These are phyloP conservation scores for Lycocerus yunnanus DNA, from an alignment of 2,888 invertebrate species.

Conservation along the genomic window DNA sequence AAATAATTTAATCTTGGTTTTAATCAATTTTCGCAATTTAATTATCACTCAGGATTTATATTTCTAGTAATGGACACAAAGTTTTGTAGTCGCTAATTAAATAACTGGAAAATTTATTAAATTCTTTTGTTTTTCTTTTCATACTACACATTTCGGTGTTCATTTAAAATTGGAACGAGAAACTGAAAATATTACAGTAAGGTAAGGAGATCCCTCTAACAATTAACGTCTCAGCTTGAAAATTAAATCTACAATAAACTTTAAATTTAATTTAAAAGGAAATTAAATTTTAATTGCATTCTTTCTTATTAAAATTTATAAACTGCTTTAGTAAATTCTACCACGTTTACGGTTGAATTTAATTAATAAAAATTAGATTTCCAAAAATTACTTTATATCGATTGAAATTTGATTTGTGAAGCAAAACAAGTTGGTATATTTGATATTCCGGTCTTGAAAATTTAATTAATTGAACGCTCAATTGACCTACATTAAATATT, in stretches of 20 bases:
- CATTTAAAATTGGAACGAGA: background rate
- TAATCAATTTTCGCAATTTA: background rate
- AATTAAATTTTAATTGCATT: slow-evolving; percentile 1
- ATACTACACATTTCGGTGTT: background rate
- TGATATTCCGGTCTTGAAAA: background rate
- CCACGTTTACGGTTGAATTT: background rate
- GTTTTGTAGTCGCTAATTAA: slow-evolving; percentile 14
- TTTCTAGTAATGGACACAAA: slow-evolving; percentile 22
- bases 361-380: background rate
- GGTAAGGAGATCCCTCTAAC: background rate
- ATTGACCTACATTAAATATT: background rate
- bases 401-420: background rate
- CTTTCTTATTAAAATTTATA: background rate
- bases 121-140: slow-evolving; percentile 23
- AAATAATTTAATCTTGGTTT: background rate
- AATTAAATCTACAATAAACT: background rate
- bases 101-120: slow-evolving; percentile 21
- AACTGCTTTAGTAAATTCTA: background rate
- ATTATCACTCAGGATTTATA: slow-evolving; percentile 8
- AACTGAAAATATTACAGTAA: background rate
- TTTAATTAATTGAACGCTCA: background rate
- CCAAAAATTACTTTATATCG: background rate
- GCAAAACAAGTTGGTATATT: background rate
- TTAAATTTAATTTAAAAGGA: background rate
- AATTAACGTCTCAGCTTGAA: background rate